These are phyloP conservation scores for Fulica atra DNA, from an alignment of 2,113 vertebrate species.

Conservation along the genomic window DNA sequence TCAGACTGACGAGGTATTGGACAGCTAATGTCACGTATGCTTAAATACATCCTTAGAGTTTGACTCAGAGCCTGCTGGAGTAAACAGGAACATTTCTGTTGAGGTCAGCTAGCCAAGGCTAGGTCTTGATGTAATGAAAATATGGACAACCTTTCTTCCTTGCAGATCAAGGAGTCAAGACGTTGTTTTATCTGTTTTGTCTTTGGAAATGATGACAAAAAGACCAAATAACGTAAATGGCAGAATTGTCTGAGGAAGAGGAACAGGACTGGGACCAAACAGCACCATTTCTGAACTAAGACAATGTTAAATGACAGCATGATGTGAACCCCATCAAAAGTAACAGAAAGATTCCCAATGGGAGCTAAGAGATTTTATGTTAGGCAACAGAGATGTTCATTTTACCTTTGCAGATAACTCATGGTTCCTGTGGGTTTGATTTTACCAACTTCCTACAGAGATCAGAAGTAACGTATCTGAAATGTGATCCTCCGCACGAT, in stretches of 20 bases:
- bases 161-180: not conserved
- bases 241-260: not conserved
- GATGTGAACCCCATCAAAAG: constrained; percentile 20
- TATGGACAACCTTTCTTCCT: not conserved
- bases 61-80: not conserved
- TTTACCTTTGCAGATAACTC: constrained; percentile 70
- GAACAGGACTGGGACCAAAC: not conserved
- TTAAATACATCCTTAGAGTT: constrained; percentile 25
- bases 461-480: not conserved
- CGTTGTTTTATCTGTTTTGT: not conserved
- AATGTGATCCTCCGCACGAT: not conserved
- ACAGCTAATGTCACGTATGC: not conserved
- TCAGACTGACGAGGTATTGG: not conserved
- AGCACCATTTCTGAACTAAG: not conserved
- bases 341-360: not conserved
- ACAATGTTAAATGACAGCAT: not conserved
- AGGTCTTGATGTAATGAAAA: not conserved
- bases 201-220: not conserved
- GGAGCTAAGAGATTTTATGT: not conserved
- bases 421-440: constrained; percentile 67
- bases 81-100: constrained; percentile 15
- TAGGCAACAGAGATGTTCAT: constrained; percentile 42
- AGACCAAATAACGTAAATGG: not conserved
- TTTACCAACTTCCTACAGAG: constrained; percentile 37
- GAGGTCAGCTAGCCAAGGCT: not conserved